Evolutionary conservation across 2,113 vertebrate species (phyloP).

Genomic region (Eptesicus fuscus): DNA sequence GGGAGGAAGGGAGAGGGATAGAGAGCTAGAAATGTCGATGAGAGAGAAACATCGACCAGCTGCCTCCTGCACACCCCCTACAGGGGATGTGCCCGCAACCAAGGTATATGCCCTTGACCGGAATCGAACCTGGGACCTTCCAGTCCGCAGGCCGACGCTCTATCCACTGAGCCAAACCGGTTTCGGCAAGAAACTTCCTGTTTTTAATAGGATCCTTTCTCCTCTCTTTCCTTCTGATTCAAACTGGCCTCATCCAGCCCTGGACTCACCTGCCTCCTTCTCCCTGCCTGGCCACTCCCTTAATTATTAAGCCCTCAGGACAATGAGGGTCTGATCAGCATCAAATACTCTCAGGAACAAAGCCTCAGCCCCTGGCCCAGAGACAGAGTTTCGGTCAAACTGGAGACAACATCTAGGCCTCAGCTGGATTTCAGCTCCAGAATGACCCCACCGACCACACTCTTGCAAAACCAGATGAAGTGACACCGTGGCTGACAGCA

Average conservation of each 20-base stretch:
- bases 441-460: not conserved
- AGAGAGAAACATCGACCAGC: no score
- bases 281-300: not conserved
- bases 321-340: not conserved
- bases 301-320: not conserved
- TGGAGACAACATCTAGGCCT: not conserved
- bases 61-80: no score
- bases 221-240: not conserved
- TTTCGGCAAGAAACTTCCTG: no score
- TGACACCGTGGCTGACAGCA: not conserved
- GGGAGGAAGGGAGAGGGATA: no score
- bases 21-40: no score
- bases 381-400: not conserved
- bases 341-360: not conserved
- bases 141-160: no score
- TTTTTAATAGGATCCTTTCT: not conserved
- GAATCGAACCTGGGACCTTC: no score
- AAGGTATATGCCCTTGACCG: no score
- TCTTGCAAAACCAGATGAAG: not conserved
- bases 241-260: not conserved
- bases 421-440: not conserved
- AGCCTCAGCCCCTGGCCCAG: not conserved
- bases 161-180: no score
- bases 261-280: not conserved
- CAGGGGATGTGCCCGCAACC: no score